Percentiles rank a stretch among this genome's conserved stretches.
These are phyloP conservation scores for Phania funesta DNA, from an alignment of 2,888 invertebrate genomes.

Conservation along the genomic window DNA sequence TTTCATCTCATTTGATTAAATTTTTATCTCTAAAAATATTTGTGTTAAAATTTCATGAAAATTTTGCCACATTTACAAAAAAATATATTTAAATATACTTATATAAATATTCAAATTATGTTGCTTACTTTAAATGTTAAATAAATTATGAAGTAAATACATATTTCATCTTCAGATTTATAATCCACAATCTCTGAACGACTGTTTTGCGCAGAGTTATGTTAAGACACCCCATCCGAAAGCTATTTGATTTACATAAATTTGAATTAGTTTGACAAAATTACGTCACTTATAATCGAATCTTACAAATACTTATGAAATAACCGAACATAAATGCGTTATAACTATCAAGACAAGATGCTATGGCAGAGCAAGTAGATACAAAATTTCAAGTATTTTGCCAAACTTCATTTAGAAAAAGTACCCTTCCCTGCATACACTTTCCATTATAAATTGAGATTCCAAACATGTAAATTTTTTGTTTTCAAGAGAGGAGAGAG, in stretches of 20 bases:
- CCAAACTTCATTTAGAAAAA: conserved; percentile 5
- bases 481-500: not conserved
- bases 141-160: conserved; percentile 4
- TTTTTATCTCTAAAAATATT: no score
- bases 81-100: not conserved
- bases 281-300: conserved; percentile 55
- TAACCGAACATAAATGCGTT: conserved; percentile 20
- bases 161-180: conserved; percentile 1
- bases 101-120: not conserved
- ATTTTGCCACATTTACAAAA: no score
- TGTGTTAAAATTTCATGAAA: not conserved
- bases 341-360: not conserved
- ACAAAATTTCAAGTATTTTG: not conserved
- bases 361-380: not conserved
- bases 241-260: conserved; percentile 41
- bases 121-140: not conserved
- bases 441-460: conserved; percentile 25
- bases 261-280: conserved; percentile 15
- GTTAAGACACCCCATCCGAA: not conserved
- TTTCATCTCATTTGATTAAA: no score
- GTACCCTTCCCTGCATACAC: not conserved
- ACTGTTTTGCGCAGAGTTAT: not conserved
- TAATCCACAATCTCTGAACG: conserved; percentile 17
- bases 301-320: conserved; percentile 38
- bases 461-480: conserved; percentile 38